A percentile compares a stretch with the other conserved stretches of the same genome.
Evolutionary conservation across 2,888 invertebrate species (phyloP).

Genomic region (Noctua comes): DNA sequence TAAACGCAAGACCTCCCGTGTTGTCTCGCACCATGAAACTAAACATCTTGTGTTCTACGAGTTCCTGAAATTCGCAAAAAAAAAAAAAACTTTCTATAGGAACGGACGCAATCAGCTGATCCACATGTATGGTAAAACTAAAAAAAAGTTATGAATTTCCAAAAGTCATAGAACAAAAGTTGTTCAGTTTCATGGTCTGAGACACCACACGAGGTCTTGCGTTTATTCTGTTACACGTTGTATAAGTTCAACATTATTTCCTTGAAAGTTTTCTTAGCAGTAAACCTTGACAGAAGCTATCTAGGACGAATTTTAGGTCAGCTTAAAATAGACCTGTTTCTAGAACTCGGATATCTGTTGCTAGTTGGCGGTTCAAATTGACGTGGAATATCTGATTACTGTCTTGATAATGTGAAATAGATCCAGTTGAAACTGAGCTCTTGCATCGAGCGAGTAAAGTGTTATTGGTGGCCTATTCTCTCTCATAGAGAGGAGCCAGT

Average conservation of each 20-base stretch:
- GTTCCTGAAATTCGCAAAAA: too few species aligned
- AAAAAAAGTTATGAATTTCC: too few species aligned
- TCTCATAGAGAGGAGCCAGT: background rate
- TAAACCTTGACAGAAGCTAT: conserved; percentile 28
- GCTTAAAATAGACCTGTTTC: conserved; percentile 40
- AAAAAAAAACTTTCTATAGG: too few species aligned
- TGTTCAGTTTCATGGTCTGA: too few species aligned
- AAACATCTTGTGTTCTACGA: too few species aligned
- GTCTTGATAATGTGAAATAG: conserved; percentile 11
- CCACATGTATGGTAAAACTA: too few species aligned
- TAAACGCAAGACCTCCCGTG: too few species aligned
- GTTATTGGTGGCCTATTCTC: background rate
- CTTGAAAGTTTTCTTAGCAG: conserved; percentile 36
- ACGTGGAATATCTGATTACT: conserved; percentile 28
- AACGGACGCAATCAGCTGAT: too few species aligned
- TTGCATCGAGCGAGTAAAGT: background rate
- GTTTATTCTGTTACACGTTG: too few species aligned
- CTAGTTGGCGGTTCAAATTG: conserved; percentile 9
- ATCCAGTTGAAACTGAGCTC: background rate
- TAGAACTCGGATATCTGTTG: conserved; percentile 23
- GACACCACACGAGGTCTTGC: too few species aligned
- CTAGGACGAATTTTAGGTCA: conserved; percentile 49
- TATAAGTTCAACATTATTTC: conserved; percentile 4
- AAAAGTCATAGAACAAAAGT: too few species aligned
- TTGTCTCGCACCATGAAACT: too few species aligned